Evolutionary conservation across 2,888 invertebrate genomes (phyloP).

Genomic region (Pinctada fucata): DNA sequence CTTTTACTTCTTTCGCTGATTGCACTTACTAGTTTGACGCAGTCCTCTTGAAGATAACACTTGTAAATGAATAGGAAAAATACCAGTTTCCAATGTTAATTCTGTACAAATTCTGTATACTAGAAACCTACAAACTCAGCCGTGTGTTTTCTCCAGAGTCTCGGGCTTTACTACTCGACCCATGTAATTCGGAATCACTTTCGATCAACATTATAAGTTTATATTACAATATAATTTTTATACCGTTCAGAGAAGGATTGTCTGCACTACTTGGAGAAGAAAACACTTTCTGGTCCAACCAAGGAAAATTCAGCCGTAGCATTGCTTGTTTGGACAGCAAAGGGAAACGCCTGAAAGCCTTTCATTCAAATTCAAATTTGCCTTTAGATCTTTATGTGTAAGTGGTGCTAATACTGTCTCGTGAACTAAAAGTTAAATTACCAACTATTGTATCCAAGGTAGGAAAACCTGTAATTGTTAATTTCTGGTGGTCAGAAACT

Average conservation of each 20-base stretch:
- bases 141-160: no score
- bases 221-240: no score
- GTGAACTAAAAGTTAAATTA: neutral
- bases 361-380: neutral
- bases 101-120: no score
- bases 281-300: neutral
- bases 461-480: neutral
- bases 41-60: no score
- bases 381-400: neutral
- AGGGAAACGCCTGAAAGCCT: constrained; percentile 7
- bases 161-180: no score
- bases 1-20: no score
- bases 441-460: neutral
- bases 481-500: neutral
- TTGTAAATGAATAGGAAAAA: no score
- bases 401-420: neutral
- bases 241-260: constrained; percentile 9
- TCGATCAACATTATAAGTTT: constrained; percentile 6
- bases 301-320: constrained; percentile 2
- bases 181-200: neutral
- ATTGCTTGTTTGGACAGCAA: neutral
- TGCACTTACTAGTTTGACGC: no score
- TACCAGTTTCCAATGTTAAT: no score
- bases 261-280: constrained; percentile 1
- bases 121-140: no score